These are phyloP conservation scores for Scomberomorus guttatus DNA, from an alignment of 2,797 vertebrate genomes.

Conservation along the genomic window DNA sequence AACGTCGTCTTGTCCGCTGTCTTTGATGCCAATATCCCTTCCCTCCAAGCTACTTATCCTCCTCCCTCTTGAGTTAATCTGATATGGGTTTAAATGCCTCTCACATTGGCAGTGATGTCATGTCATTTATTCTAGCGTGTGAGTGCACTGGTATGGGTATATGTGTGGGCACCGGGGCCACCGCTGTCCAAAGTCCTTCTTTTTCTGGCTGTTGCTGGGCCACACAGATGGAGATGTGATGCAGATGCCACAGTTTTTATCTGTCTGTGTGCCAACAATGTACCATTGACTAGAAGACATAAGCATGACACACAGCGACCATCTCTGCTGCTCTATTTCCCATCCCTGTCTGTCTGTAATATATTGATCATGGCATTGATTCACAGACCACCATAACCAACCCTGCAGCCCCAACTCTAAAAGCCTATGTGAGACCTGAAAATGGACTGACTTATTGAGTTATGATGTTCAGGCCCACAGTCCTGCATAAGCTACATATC, in stretches of 20 bases:
- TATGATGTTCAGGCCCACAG: slow-evolving; percentile 53
- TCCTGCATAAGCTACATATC: slow-evolving; percentile 55
- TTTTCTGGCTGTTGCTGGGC: slow-evolving; percentile 6
- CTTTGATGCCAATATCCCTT: slow-evolving; percentile 59
- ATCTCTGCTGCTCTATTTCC: slow-evolving; percentile 57
- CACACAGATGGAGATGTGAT: neutral
- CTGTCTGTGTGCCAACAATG: neutral
- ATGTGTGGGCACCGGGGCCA: neutral
- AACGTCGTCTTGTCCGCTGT: slow-evolving; percentile 34
- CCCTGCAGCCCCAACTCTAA: slow-evolving; percentile 46
- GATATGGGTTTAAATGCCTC: slow-evolving; percentile 78
- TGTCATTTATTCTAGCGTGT: slow-evolving; percentile 48
- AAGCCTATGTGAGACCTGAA: slow-evolving; percentile 60
- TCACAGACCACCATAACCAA: slow-evolving; percentile 57
- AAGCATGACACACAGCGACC: neutral
- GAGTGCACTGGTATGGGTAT: slow-evolving; percentile 30
- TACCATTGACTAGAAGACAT: neutral
- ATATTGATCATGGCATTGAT: slow-evolving; percentile 78
- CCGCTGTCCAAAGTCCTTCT: neutral
- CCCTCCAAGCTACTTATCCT: slow-evolving; percentile 69
- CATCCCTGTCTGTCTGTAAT: slow-evolving; percentile 52
- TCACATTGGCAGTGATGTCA: slow-evolving; percentile 70
- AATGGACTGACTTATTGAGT: slow-evolving; percentile 73
- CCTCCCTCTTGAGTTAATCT: slow-evolving; percentile 74
- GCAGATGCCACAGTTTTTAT: neutral